phyloP scores from a whole-genome alignment of 2,888 invertebrate species.

The Nomada flava region DNA sequence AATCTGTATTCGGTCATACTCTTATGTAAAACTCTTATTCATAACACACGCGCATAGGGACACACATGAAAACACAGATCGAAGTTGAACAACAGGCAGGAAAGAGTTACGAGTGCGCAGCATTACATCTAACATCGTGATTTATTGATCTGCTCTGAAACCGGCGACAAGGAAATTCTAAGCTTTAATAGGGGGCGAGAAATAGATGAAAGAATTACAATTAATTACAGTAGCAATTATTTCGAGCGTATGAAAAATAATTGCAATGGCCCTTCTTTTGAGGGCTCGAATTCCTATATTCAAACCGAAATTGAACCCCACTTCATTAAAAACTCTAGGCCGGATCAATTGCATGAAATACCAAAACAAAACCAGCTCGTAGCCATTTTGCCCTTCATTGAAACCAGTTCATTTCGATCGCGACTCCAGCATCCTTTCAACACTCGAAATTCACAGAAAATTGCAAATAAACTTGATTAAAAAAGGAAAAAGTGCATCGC shows the following conservation, averaged over 20 bases:
- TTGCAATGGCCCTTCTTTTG: too few relatives aligned
- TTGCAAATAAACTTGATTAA: too few relatives aligned
- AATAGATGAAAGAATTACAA: not conserved
- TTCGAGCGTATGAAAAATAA: too few relatives aligned
- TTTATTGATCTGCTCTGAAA: constrained; percentile 32
- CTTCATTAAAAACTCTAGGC: not conserved
- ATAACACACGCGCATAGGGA: not conserved
- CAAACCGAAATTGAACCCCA: not conserved
- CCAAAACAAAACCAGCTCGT: not conserved
- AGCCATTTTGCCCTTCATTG: not conserved
- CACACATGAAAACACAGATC: not conserved
- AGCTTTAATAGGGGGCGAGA: too few relatives aligned
- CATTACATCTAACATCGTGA: constrained; percentile 27
- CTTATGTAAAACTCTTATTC: not conserved
- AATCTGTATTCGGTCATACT: not conserved
- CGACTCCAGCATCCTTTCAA: not conserved
- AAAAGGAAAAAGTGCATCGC: too few relatives aligned
- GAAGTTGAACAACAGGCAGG: constrained; percentile 3
- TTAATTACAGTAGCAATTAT: too few relatives aligned
- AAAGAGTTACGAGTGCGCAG: constrained; percentile 21
- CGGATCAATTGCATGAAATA: constrained; percentile 3
- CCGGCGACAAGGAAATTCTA: not conserved
- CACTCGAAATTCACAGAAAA: too few relatives aligned
- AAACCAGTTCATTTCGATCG: not conserved
- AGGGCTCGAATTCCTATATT: not conserved